Percentiles rank a stretch among this genome's conserved stretches.
These are phyloP conservation scores for Meghimatium bilineatum DNA, from an alignment of 2,888 invertebrate genomes.

Conservation along the genomic window DNA sequence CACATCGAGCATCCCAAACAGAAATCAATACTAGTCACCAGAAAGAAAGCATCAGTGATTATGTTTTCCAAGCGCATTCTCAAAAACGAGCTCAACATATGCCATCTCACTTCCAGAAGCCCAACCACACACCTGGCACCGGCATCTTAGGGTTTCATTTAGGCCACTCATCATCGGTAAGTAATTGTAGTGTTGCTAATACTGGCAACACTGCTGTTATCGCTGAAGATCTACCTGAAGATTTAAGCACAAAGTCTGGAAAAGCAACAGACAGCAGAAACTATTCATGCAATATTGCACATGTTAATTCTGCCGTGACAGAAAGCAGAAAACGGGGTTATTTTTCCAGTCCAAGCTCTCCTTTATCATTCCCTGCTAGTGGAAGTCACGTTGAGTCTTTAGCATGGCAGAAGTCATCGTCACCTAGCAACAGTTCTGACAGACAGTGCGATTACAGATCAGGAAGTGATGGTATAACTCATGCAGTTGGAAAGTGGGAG, in stretches of 20 bases:
- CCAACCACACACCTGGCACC: neutral
- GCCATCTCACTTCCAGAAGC: neutral
- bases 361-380: neutral
- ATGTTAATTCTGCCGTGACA: neutral
- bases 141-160: neutral
- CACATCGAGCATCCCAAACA: neutral
- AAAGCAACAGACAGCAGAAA: neutral
- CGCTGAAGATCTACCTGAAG: neutral
- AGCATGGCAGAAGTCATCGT: neutral
- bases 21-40: neutral
- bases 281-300: neutral
- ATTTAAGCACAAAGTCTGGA: neutral
- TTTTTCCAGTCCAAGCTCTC: neutral
- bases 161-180: neutral
- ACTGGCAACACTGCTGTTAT: neutral
- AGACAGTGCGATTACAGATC: neutral
- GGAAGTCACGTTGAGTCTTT: neutral
- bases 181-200: neutral
- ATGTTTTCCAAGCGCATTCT: neutral
- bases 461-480: neutral
- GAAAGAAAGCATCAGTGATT: neutral
- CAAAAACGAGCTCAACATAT: neutral
- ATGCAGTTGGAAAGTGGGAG: neutral
- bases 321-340: neutral
- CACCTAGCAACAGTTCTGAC: slow-evolving; percentile 8